A percentile compares a stretch with the other conserved stretches of the same genome.
phyloP scores from a whole-genome alignment of 2,113 vertebrate species.

The Sander lucioperca region DNA sequence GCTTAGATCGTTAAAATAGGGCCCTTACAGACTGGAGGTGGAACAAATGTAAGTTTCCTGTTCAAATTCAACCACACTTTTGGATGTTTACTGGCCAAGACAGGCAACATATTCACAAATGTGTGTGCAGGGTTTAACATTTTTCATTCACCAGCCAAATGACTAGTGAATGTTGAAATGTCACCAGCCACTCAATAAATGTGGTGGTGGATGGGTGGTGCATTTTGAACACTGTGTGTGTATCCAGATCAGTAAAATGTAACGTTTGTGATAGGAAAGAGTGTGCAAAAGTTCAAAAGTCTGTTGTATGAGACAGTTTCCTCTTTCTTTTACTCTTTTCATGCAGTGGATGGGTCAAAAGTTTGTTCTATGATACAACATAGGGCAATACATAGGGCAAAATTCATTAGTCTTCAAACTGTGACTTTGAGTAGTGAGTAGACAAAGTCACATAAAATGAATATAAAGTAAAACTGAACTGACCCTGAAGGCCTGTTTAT shows the following conservation, averaged over 20 bases:
- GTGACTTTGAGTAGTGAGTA: not conserved
- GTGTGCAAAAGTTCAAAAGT: not conserved
- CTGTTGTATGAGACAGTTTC: not conserved
- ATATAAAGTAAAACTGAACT: constrained; percentile 12
- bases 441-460: constrained; percentile 21
- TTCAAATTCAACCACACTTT: not conserved
- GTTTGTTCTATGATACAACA: not conserved
- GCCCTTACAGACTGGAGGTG: no score
- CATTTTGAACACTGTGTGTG: not conserved
- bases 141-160: no score
- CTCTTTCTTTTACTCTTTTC: not conserved
- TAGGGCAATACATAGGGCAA: not conserved
- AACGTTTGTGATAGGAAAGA: not conserved
- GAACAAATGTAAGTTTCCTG: not conserved
- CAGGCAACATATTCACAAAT: not conserved
- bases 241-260: not conserved
- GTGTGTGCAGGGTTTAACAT: no score
- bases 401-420: not conserved
- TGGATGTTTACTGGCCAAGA: not conserved
- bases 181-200: no score
- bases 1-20: no score
- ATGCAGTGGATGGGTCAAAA: not conserved
- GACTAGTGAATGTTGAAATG: no score
- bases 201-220: no score
- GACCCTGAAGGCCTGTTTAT: constrained; percentile 26